Conservation (phyloP, 2,113 vertebrate genomes). For the Percina caprodes region DNA sequence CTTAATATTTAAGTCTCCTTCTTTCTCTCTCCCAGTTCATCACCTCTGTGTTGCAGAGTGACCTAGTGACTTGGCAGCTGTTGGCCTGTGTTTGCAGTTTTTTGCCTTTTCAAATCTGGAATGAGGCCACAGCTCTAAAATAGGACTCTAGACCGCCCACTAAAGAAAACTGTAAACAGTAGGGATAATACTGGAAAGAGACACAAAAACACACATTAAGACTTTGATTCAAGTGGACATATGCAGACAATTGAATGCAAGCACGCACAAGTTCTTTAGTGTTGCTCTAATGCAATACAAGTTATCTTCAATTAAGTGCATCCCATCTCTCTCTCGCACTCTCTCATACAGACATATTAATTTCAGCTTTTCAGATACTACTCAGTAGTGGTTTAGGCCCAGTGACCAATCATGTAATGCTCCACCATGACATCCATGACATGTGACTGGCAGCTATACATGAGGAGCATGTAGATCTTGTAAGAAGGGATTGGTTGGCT, state of each 20-base stretch:
- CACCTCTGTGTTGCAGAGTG: constrained; percentile 58
- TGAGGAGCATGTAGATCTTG: constrained; percentile 47
- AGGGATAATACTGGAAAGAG: background rate
- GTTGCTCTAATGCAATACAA: background rate
- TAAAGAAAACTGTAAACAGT: constrained; percentile 24
- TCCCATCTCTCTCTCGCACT: background rate
- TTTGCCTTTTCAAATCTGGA: constrained; percentile 45
- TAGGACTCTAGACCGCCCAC: constrained; percentile 9
- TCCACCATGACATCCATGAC: background rate
- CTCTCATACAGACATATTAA: background rate
- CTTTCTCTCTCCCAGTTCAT: constrained; percentile 28
- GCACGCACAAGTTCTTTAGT: too few species aligned
- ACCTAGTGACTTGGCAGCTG: constrained; percentile 73
- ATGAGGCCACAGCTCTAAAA: constrained; percentile 20
- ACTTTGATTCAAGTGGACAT: background rate
- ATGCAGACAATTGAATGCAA: background rate
- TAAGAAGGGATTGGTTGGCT: constrained; percentile 59
- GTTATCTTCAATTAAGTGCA: background rate
- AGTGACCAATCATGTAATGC: constrained; percentile 6
- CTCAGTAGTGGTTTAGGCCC: constrained; percentile 32
- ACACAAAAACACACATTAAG: constrained; percentile 1
- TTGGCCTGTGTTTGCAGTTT: constrained; percentile 68
- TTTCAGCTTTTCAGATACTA: constrained; percentile 51
- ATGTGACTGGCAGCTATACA: constrained; percentile 36
- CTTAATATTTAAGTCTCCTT: background rate